A percentile compares a stretch with the other conserved stretches of the same genome.
phyloP scores from a whole-genome alignment of 64 coral and sea anemone genomes.

The Trachythela sp. region DNA sequence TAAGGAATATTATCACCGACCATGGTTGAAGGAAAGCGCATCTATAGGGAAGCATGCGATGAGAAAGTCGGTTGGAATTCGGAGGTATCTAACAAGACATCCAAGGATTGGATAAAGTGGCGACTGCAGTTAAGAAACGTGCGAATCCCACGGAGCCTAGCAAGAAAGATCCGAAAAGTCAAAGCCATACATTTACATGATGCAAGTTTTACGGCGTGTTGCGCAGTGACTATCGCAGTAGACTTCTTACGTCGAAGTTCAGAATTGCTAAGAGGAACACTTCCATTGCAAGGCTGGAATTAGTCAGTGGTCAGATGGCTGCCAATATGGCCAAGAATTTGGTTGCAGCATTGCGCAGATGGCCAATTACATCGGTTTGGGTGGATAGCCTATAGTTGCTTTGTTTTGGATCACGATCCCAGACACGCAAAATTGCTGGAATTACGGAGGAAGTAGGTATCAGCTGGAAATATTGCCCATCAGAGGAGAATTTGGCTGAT shows the following conservation, averaged over 20 bases:
- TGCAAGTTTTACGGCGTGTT: no score
- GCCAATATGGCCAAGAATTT: background rate
- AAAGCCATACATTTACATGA: no score
- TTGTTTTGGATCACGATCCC: slow-evolving; percentile 36
- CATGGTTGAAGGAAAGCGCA: no score
- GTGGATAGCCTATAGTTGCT: slow-evolving; percentile 32
- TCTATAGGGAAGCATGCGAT: no score
- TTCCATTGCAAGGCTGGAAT: background rate
- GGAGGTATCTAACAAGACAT: no score
- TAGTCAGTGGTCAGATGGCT: background rate
- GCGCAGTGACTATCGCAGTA: no score
- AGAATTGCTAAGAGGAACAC: slow-evolving; percentile 48
- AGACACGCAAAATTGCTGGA: background rate
- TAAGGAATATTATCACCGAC: no score
- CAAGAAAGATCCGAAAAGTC: no score
- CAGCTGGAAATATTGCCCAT: slow-evolving; percentile 32
- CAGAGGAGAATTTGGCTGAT: slow-evolving; percentile 22
- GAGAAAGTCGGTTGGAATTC: no score
- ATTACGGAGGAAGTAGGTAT: background rate
- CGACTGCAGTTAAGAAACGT: no score
- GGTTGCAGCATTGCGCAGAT: background rate
- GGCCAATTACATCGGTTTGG: background rate
- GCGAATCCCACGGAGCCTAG: no score
- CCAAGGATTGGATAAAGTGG: background rate
- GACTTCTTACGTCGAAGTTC: slow-evolving; percentile 48